Percentiles rank a stretch among this genome's conserved stretches.
Conservation (phyloP, 1,140 invertebrate species). For the Eciton burchellii region DNA sequence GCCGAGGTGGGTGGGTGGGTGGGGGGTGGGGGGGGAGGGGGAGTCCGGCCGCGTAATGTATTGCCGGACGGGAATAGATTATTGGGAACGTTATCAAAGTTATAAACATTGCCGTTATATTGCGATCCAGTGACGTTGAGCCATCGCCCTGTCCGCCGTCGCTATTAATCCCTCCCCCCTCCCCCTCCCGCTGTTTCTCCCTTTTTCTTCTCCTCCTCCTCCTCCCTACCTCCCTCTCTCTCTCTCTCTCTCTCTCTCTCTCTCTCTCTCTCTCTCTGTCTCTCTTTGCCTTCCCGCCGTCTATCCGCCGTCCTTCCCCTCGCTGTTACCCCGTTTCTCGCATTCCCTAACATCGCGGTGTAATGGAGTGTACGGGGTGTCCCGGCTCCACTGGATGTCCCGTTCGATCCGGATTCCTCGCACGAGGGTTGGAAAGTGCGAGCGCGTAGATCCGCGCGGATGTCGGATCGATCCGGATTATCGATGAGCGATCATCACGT, state of each 20-base stretch:
- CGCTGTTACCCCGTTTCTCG: slow-evolving; percentile 45
- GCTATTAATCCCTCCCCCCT: slow-evolving; percentile 67
- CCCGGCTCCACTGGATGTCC: slow-evolving; percentile 4
- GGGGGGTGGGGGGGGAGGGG: neutral
- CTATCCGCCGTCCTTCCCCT: no score
- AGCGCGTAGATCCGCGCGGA: no score
- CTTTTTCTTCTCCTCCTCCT: no score
- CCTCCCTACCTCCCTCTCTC: neutral
- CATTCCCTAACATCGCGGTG: slow-evolving; percentile 48
- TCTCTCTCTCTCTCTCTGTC: slow-evolving; percentile 17
- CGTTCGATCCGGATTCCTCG: neutral
- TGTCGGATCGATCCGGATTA: no score
- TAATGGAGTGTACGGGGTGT: slow-evolving; percentile 61
- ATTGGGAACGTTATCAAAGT: slow-evolving; percentile 74
- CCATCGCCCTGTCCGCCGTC: slow-evolving; percentile 36
- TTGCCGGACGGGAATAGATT: slow-evolving; percentile 73
- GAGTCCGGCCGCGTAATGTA: slow-evolving; percentile 70
- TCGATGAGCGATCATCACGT: neutral
- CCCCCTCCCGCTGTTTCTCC: slow-evolving; percentile 15
- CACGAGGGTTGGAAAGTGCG: neutral
- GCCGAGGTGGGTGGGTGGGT: neutral
- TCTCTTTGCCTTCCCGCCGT: slow-evolving; percentile 6
- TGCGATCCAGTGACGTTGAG: slow-evolving; percentile 50
- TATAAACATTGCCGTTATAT: slow-evolving; percentile 73
- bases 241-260: slow-evolving; percentile 15